Conservation (phyloP, 1,140 invertebrate genomes). For the Polypedilum vanderplanki region DNA sequence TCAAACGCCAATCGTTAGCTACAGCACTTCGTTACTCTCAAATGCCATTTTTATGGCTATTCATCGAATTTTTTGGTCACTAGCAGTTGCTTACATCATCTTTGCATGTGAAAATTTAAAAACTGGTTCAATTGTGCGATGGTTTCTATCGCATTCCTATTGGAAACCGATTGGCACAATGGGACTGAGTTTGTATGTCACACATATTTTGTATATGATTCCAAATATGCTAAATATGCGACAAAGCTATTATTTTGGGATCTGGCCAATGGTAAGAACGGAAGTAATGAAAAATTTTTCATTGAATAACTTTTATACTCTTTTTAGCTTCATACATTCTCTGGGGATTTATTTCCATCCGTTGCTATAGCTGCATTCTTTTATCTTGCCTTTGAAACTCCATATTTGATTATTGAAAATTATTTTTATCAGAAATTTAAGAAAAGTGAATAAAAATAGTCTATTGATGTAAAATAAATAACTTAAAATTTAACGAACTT, state of each 20-base stretch:
- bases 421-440: constrained; percentile 18
- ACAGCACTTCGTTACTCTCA: not conserved
- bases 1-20: not conserved
- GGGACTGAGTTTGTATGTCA: not conserved
- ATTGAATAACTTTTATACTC: no score
- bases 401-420: not conserved
- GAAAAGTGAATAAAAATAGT: not conserved
- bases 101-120: not conserved
- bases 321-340: not conserved
- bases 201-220: not conserved
- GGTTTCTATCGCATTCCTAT: not conserved
- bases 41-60: not conserved
- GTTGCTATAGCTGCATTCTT: not conserved
- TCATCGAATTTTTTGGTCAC: not conserved
- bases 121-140: not conserved
- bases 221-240: not conserved
- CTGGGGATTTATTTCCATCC: not conserved
- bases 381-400: constrained; percentile 6
- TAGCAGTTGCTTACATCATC: not conserved
- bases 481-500: no score
- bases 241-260: not conserved
- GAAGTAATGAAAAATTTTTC: not conserved
- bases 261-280: not conserved
- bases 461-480: not conserved
- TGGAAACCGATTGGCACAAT: constrained; percentile 20